Percentiles rank a stretch among this genome's conserved stretches.
Evolutionary conservation across 2,797 vertebrate species (phyloP).

Genomic region (Oryzias sinensis): DNA sequence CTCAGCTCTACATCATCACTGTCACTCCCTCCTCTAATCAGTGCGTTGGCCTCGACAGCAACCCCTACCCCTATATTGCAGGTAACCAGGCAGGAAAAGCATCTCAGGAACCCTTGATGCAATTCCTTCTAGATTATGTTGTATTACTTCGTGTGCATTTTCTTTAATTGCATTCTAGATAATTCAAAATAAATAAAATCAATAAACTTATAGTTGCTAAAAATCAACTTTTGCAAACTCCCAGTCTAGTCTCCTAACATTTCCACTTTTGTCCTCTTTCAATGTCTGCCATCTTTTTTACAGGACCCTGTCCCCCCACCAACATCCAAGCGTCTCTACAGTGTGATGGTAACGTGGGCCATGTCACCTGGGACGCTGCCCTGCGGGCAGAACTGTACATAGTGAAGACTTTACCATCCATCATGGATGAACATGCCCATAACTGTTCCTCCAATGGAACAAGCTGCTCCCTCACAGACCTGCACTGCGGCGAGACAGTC

Average conservation of each 20-base stretch:
- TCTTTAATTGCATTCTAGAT: not conserved
- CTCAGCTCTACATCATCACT: constrained; percentile 64
- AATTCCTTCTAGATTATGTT: constrained; percentile 8
- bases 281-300: not conserved
- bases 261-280: not conserved
- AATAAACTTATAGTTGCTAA: no score
- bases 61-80: constrained; percentile 44
- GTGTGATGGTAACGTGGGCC: constrained; percentile 65
- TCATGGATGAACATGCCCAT: constrained; percentile 12
- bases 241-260: no score
- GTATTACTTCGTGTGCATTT: not conserved
- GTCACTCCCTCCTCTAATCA: constrained; percentile 61
- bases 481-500: constrained; percentile 67
- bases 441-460: constrained; percentile 64
- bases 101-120: not conserved
- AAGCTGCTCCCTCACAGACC: constrained; percentile 64
- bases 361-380: constrained; percentile 65
- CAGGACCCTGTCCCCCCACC: constrained; percentile 77
- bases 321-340: constrained; percentile 52
- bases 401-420: constrained; percentile 33
- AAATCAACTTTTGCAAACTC: no score
- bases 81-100: constrained; percentile 48
- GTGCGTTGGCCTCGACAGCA: constrained; percentile 62
- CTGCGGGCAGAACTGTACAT: constrained; percentile 58
- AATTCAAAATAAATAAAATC: no score